phyloP scores from a whole-genome alignment of 2,113 vertebrate species.

The Cepphus grylle region DNA sequence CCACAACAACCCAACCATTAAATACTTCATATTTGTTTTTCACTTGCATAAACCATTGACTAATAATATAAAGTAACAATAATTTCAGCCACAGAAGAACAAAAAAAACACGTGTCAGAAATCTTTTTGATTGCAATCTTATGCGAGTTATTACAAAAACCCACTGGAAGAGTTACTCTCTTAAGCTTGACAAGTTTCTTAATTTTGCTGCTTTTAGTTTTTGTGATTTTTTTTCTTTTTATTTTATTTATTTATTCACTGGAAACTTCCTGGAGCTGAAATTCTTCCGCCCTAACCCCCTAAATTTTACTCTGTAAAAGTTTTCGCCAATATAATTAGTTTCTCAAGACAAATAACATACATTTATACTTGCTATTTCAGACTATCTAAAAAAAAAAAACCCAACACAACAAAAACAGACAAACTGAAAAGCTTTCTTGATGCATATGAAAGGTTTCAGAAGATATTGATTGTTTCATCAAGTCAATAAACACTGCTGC shows the following conservation, averaged over 20 bases:
- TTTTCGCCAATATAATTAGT: neutral
- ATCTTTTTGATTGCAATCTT: neutral
- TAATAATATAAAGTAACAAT: neutral
- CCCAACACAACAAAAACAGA: neutral
- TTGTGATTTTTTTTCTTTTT: neutral
- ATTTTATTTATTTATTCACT: neutral
- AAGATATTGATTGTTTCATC: neutral
- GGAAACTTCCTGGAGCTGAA: neutral
- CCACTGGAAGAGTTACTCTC: neutral
- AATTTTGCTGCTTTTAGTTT: neutral
- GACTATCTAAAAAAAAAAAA: neutral
- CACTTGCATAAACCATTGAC: neutral
- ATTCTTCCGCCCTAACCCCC: neutral
- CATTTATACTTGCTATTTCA: neutral
- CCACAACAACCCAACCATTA: neutral
- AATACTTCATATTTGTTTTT: neutral
- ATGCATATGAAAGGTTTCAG: conserved; percentile 12
- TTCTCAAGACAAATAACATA: neutral
- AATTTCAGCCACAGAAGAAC: neutral
- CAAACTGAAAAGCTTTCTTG: neutral
- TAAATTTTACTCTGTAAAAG: neutral
- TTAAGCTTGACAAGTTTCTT: neutral
- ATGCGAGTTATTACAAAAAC: neutral
- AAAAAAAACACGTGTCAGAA: neutral
- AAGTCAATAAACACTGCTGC: neutral